These are phyloP conservation scores for Hepsetus odoe DNA, from an alignment of 2,113 vertebrate genomes.

Conservation along the genomic window DNA sequence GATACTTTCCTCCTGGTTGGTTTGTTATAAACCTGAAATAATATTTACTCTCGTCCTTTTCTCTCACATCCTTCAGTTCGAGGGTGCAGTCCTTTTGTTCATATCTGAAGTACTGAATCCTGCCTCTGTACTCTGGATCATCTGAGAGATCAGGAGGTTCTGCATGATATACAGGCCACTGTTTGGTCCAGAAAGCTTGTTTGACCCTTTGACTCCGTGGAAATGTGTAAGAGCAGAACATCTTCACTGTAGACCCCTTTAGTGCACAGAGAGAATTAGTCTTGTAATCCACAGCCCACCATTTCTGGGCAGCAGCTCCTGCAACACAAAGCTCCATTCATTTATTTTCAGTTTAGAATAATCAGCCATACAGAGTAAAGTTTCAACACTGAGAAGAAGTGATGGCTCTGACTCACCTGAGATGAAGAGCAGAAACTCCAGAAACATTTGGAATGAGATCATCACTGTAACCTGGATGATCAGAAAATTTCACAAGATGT, in stretches of 20 bases:
- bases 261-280: not conserved
- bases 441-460: not conserved
- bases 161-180: accelerated
- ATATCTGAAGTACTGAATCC: not conserved
- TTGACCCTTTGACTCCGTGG: not conserved
- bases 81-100: not conserved
- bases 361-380: no score
- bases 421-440: not conserved
- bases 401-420: not conserved
- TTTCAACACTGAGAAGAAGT: no score
- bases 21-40: not conserved
- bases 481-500: no score
- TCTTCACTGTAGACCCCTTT: not conserved
- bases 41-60: not conserved
- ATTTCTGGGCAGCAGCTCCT: not conserved
- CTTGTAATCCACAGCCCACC: slow-evolving; percentile 5
- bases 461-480: not conserved
- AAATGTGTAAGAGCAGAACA: not conserved
- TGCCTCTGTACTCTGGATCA: slow-evolving; percentile 3
- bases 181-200: slow-evolving; percentile 29
- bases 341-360: no score
- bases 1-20: not conserved
- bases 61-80: not conserved
- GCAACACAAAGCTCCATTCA: slow-evolving; percentile 8
- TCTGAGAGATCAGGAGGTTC: slow-evolving; percentile 20